A percentile compares a stretch with the other conserved stretches of the same genome.
Evolutionary conservation across 2,113 vertebrate species (phyloP).

Genomic region (Phalacrocorax brasilianus): DNA sequence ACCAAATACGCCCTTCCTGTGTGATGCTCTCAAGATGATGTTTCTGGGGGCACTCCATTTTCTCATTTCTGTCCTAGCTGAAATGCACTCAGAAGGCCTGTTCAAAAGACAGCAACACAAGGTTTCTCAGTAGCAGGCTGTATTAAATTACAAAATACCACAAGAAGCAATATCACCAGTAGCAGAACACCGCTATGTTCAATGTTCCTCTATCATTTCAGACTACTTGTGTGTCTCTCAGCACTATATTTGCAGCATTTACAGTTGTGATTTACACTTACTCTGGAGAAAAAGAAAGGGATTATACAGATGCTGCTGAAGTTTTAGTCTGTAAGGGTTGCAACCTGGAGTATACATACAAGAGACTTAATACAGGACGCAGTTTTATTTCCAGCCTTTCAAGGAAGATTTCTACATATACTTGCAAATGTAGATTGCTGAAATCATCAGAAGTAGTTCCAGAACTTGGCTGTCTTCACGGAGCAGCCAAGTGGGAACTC

Average conservation of each 20-base stretch:
- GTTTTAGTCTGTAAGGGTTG: not conserved
- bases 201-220: not conserved
- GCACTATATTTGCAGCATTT: not conserved
- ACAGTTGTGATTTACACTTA: not conserved
- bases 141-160: conserved; percentile 29
- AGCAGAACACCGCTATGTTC: not conserved
- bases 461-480: not conserved
- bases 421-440: not conserved
- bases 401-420: conserved; percentile 17
- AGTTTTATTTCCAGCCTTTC: not conserved
- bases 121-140: conserved; percentile 5
- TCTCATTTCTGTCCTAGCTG: not conserved
- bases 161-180: conserved; percentile 14
- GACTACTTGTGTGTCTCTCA: not conserved
- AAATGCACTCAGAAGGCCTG: not conserved
- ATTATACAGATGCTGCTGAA: not conserved
- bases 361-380: not conserved
- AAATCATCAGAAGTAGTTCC: not conserved
- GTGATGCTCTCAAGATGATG: not conserved
- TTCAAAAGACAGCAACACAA: not conserved
- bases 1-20: not conserved
- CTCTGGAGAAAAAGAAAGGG: not conserved
- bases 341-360: not conserved
- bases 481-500: not conserved
- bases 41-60: not conserved